Conservation (phyloP, 2,888 invertebrate species). For the Epistrophe eligans region DNA sequence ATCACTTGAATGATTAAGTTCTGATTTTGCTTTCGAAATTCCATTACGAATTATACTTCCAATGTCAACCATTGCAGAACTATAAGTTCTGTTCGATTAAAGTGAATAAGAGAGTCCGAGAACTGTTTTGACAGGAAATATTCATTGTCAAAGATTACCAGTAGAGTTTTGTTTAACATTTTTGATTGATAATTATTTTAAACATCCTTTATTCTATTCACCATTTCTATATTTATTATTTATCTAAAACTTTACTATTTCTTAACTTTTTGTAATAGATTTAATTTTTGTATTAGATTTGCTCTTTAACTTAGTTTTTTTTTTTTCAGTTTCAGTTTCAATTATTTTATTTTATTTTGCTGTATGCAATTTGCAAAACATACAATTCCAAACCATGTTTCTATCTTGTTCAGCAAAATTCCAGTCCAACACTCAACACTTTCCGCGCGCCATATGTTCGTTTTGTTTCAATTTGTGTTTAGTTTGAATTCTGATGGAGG, state of each 20-base stretch:
- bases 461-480: conserved; percentile 31
- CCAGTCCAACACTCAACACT: conserved; percentile 33
- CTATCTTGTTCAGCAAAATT: conserved; percentile 62
- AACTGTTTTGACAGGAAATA: too few relatives aligned
- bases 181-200: too few relatives aligned
- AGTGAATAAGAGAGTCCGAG: too few relatives aligned
- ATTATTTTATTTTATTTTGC: conserved; percentile 30
- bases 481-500: conserved; percentile 6
- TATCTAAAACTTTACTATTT: too few relatives aligned
- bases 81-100: too few relatives aligned
- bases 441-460: conserved; percentile 44
- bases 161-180: too few relatives aligned
- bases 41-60: not conserved
- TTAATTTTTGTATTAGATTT: not conserved
- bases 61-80: not conserved
- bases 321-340: not conserved
- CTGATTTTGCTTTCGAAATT: not conserved
- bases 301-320: not conserved
- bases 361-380: conserved; percentile 56
- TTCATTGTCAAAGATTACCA: too few relatives aligned
- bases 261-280: not conserved
- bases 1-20: not conserved
- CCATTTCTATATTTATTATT: too few relatives aligned
- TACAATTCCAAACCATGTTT: conserved; percentile 47
- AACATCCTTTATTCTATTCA: too few relatives aligned